Conservation (phyloP, 2,797 vertebrate species). For the Hyperoplus lanceolatus region DNA sequence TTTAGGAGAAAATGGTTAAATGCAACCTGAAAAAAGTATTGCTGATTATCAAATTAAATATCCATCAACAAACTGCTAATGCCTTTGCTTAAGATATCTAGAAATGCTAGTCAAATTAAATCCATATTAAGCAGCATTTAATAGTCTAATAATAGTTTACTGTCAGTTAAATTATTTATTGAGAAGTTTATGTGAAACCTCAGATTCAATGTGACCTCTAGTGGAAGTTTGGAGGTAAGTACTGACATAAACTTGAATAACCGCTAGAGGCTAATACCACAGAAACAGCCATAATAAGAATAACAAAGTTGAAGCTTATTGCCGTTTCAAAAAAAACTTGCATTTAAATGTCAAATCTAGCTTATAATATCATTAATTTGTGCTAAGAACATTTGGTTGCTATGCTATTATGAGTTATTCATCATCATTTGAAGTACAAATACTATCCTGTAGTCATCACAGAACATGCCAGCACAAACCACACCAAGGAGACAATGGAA, state of each 20-base stretch:
- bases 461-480: not conserved
- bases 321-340: not conserved
- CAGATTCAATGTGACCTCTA: not conserved
- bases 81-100: not conserved
- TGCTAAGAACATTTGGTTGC: not conserved
- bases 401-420: not conserved
- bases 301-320: too few species aligned
- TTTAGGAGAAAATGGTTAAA: not conserved
- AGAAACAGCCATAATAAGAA: not conserved
- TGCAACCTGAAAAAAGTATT: not conserved
- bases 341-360: not conserved
- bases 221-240: conserved; percentile 1
- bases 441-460: not conserved
- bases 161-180: too few species aligned
- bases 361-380: not conserved
- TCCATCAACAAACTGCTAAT: not conserved
- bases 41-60: not conserved
- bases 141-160: not conserved
- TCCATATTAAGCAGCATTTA: not conserved
- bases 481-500: not conserved
- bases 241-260: not conserved
- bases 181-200: not conserved
- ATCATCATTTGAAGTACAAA: not conserved
- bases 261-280: not conserved
- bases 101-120: not conserved